A percentile compares a stretch with the other conserved stretches of the same genome.
These are phyloP conservation scores for Malurus melanocephalus DNA, from an alignment of 2,113 vertebrate genomes.

Conservation along the genomic window DNA sequence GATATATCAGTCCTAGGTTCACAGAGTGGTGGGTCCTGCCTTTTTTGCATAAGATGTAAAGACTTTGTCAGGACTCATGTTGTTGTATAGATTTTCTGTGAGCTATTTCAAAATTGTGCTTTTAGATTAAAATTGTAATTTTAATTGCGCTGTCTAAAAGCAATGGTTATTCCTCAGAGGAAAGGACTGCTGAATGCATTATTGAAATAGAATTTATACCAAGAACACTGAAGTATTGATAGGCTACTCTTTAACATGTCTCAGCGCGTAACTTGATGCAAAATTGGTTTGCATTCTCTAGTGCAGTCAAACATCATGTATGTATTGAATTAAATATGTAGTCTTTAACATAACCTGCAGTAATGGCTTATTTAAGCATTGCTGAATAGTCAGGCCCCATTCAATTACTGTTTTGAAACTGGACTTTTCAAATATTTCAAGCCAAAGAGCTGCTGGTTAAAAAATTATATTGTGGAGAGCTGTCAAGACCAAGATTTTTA, in stretches of 20 bases:
- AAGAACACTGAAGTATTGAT: neutral
- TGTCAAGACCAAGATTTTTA: neutral
- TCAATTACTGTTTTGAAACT: neutral
- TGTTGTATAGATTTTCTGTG: neutral
- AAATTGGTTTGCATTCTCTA: neutral
- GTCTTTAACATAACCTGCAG: neutral
- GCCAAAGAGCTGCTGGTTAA: neutral
- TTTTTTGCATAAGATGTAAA: neutral
- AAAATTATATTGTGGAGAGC: neutral
- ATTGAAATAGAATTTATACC: neutral
- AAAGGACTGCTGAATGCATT: neutral
- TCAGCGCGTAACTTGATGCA: neutral
- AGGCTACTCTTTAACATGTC: neutral
- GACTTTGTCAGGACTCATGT: neutral
- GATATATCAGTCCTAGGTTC: neutral
- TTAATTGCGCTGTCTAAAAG: neutral
- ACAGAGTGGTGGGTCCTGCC: neutral
- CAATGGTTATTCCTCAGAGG: neutral
- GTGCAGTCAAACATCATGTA: neutral
- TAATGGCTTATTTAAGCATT: neutral
- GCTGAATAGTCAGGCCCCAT: neutral
- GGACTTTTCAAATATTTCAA: neutral
- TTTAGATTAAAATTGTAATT: neutral
- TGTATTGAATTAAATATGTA: neutral
- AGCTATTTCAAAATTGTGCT: neutral